Evolutionary conservation across 2,113 vertebrate genomes (phyloP).

Genomic region (Caranx ignobilis): DNA sequence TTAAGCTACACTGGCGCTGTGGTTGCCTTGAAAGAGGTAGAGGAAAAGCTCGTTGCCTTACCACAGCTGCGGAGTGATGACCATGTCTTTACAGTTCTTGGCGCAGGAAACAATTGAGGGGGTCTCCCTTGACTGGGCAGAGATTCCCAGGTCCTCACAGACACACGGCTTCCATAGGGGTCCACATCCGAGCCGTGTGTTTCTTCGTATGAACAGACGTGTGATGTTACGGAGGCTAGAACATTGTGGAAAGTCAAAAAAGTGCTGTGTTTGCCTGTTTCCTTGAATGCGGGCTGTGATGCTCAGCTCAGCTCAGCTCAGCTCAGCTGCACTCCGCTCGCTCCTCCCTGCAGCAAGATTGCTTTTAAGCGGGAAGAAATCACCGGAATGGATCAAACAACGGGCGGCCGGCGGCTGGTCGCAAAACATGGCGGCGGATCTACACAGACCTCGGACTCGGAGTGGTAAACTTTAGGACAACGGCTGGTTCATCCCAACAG

Average conservation of each 20-base stretch:
- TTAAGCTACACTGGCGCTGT: not conserved
- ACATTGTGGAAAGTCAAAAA: constrained; percentile 62
- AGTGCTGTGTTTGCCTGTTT: constrained; percentile 80
- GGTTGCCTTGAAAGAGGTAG: not conserved
- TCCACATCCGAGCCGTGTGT: constrained; percentile 17
- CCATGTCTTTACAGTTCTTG: constrained; percentile 80
- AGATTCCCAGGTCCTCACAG: constrained; percentile 48
- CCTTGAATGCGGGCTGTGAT: constrained; percentile 81
- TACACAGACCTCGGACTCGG: not conserved
- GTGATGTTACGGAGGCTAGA: not conserved
- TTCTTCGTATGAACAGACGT: constrained; percentile 7
- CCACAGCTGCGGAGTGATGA: constrained; percentile 75
- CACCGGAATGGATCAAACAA: constrained; percentile 67
- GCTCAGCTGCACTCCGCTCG: constrained; percentile 73
- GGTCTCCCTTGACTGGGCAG: constrained; percentile 67
- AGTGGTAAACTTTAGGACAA: not conserved
- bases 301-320: constrained; percentile 60
- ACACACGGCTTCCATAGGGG: constrained; percentile 22
- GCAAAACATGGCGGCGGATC: constrained; percentile 66
- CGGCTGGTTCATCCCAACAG: not conserved
- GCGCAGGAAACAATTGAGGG: constrained; percentile 82
- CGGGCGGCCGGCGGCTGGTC: not conserved
- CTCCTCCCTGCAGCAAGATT: constrained; percentile 87
- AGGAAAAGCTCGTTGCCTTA: constrained; percentile 60
- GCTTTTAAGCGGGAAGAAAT: constrained; percentile 73